Base-by-base conservation (phyloP, 1,140 invertebrate species). In the Pseudomyrmex pallidus region DNA sequence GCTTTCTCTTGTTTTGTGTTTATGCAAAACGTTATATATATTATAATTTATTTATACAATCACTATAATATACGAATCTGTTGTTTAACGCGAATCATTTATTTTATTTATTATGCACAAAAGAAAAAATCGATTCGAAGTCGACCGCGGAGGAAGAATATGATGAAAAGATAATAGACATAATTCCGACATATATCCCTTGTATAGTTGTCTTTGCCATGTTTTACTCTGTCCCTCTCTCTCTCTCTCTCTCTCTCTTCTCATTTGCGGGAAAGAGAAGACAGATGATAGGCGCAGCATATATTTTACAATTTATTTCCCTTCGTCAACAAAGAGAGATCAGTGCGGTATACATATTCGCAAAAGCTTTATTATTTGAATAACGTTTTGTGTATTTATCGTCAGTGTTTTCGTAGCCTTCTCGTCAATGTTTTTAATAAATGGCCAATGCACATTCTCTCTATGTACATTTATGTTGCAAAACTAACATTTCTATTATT, bases 221-320 rank as follows among this genome's bases (percentile, higher is more conserved):
- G 9, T 52, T 52, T 52, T 7, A 12, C 1, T 3, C 35, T 59
- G 22, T 2, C 8, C 5, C 64, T 9, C 0, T 52, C 48, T 25
- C 12, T 54, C 50, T 54, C 20, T 46, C 17, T n/a, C 2, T 62
- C 61, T 20, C 13, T 25, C n/a, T 20, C 2, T 59, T 17, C 1
- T 63, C 3, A 9, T 61, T 74, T 46, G 44, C 17, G 13, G 5
- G 5, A 35, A 35, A 35, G 0, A 35, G 35, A 7, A 35, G 5
- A 35, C 35, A 35, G 5, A 35, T 35, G 5, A 35, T 35, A 35
- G 5, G 63, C 25, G 54, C 44, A 10, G 12, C 25, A 20, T 22
- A 59, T 70, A 72, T 80, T 70, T 80, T 10, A n/a, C 70, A 80
- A 80, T 59, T 70, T 61, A 67, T 77, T 77, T 17, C 15, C 76